Conservation (phyloP, 1,140 invertebrate genomes). For the Leguminivora glycinivorella region DNA sequence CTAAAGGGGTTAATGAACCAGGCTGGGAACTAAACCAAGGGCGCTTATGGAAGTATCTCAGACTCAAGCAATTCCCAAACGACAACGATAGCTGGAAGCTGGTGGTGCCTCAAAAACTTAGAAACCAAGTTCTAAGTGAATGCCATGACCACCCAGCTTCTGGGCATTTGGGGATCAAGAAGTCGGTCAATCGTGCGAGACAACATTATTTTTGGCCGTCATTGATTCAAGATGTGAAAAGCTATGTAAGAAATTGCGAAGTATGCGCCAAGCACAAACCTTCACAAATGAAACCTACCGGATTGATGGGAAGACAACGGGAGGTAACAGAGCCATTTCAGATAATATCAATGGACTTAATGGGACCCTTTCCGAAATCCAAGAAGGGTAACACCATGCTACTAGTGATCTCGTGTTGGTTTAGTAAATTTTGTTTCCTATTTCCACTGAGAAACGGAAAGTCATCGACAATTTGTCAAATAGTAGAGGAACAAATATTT, state of each 20-base stretch:
- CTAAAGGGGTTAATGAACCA: neutral
- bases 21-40: neutral
- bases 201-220: slow-evolving; percentile 11
- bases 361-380: slow-evolving; percentile 17
- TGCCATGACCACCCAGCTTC: neutral
- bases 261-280: neutral
- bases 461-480: neutral
- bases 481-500: slow-evolving; percentile 14
- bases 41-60: neutral
- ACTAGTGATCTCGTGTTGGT: slow-evolving; percentile 6
- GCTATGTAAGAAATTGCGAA: slow-evolving; percentile 10
- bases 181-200: slow-evolving; percentile 7
- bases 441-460: slow-evolving; percentile 21
- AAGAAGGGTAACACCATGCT: slow-evolving; percentile 2
- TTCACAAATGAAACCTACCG: neutral
- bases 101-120: slow-evolving; percentile 1
- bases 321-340: slow-evolving; percentile 2
- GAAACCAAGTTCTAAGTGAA: neutral
- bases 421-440: slow-evolving; percentile 21
- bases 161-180: slow-evolving; percentile 12
- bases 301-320: slow-evolving; percentile 2
- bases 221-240: slow-evolving; percentile 14
- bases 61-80: neutral
- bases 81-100: slow-evolving; percentile 5
- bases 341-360: slow-evolving; percentile 25